A percentile compares a stretch with the other conserved stretches of the same genome.
Evolutionary conservation across 1,140 invertebrate genomes (phyloP).

Genomic region (Gonatopus flavifemur): DNA sequence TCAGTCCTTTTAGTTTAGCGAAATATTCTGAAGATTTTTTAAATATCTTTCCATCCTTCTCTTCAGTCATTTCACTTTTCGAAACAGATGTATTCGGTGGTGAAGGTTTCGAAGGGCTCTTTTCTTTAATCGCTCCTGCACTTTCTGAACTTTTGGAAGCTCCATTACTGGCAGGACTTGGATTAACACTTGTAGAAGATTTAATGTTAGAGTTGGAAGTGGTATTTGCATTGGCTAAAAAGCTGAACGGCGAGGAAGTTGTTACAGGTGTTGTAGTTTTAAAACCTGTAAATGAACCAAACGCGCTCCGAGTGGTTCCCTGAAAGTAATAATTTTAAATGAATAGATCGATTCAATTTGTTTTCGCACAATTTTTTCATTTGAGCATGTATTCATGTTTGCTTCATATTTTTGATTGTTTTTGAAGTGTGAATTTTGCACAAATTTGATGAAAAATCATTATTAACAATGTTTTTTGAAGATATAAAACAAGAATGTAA

Average conservation of each 20-base stretch:
- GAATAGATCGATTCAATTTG: too few relatives aligned
- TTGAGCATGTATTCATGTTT: too few relatives aligned
- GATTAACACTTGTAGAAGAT: slow-evolving; percentile 20
- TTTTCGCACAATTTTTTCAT: too few relatives aligned
- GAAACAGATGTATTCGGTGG: slow-evolving; percentile 19
- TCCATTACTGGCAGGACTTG: slow-evolving; percentile 47
- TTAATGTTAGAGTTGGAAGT: slow-evolving; percentile 23
- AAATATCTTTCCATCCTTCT: slow-evolving; percentile 31
- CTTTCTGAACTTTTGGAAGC: slow-evolving; percentile 46
- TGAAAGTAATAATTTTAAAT: too few relatives aligned
- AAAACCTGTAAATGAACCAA: slow-evolving; percentile 67
- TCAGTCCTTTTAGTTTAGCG: slow-evolving; percentile 75
- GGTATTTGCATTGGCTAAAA: slow-evolving; percentile 57
- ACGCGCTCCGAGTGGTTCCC: slow-evolving; percentile 60
- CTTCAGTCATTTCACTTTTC: slow-evolving; percentile 30
- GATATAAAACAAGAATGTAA: too few relatives aligned
- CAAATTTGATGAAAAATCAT: too few relatives aligned
- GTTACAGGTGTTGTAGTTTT: slow-evolving; percentile 50
- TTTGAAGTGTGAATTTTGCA: too few relatives aligned
- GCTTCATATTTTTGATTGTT: too few relatives aligned
- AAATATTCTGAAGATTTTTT: slow-evolving; percentile 61
- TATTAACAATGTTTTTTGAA: too few relatives aligned
- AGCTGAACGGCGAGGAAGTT: slow-evolving; percentile 60
- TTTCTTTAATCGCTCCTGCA: slow-evolving; percentile 27
- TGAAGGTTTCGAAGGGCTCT: slow-evolving; percentile 2